Evolutionary conservation across 2,797 vertebrate species (phyloP), one percentile per base, ranked within the genome.

Genomic region (Aphelocoma californica): DNA sequence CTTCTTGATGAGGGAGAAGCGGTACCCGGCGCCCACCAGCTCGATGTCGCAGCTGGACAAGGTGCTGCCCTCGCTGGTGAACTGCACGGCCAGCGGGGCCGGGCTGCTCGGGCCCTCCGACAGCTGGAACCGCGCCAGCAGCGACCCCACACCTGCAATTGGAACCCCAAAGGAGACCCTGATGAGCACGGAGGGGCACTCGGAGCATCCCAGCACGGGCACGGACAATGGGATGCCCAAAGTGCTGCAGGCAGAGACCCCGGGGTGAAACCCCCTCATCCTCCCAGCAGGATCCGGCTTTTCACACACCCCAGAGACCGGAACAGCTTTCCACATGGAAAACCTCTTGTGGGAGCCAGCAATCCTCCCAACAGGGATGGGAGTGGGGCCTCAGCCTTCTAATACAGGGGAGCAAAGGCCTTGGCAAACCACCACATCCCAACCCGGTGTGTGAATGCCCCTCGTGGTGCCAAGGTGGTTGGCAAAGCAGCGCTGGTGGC

Each of bases 1-100:
- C 97, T 99, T 99, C 97, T 99, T 99, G 97, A 99, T 98, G 95
- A 99, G 98, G 34, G 99, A 99, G 88, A 99, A 99, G 93, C 99
- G 98, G 95, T 99, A 99, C 8, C 99, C 99, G 7, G 98, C 98
- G 26, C 99, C 99, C 3, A 99, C 98, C 47, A 99, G 98, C 97
- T 99, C 99, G 80, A 99, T 99, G 97, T 99, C 99, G 10, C 99
- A 99, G 74, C 99, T 98, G 20, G 99, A 99, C 70, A 99, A 97
- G 13, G 99, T 99, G 98, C 98, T 99, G 23, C 99, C 99, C 98
- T 99, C 99, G 32, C 99, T 99, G 93, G 98, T 99, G 98, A 99
- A 99, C 97, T 99, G 99, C 78, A 99, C 99, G 0, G 98, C 98
- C 96, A 99, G 95, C 5, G 99, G 99, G 5, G 99, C 98, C 1